phyloP scores from a whole-genome alignment of 2,113 vertebrate species.

The Fulica atra region DNA sequence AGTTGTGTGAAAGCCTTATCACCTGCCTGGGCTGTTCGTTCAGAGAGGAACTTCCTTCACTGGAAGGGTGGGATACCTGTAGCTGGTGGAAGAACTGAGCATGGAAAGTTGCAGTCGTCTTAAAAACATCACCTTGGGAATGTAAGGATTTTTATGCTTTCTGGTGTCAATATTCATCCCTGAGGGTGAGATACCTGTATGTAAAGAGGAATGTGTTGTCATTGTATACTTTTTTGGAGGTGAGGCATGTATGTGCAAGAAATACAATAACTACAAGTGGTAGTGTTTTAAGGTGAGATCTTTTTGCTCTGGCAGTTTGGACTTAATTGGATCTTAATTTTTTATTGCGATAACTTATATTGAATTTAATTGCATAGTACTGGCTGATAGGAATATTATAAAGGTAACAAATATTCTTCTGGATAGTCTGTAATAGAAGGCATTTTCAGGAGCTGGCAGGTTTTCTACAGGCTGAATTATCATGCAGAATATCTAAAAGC shows the following conservation, averaged over 20 bases:
- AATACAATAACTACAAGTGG: neutral
- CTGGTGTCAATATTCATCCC: neutral
- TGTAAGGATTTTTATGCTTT: neutral
- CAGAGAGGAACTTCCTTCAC: neutral
- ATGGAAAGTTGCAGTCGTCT: neutral
- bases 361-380: conserved; percentile 2
- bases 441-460: conserved; percentile 6
- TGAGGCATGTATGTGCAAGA: neutral
- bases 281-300: neutral
- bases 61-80: neutral
- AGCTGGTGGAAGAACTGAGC: neutral
- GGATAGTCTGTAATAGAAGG: neutral
- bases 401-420: conserved; percentile 9
- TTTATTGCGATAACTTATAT: conserved; percentile 1
- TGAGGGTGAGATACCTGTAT: neutral
- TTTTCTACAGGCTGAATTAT: conserved; percentile 34
- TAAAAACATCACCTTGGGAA: accelerated
- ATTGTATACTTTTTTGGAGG: neutral
- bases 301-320: neutral
- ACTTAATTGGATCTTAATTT: neutral
- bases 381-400: conserved; percentile 1
- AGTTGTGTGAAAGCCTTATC: neutral
- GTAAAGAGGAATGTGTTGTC: neutral
- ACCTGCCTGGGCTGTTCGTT: neutral
- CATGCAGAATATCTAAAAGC: conserved; percentile 12